Conservation (phyloP, 2,113 vertebrate species). For the Strix uralensis region DNA sequence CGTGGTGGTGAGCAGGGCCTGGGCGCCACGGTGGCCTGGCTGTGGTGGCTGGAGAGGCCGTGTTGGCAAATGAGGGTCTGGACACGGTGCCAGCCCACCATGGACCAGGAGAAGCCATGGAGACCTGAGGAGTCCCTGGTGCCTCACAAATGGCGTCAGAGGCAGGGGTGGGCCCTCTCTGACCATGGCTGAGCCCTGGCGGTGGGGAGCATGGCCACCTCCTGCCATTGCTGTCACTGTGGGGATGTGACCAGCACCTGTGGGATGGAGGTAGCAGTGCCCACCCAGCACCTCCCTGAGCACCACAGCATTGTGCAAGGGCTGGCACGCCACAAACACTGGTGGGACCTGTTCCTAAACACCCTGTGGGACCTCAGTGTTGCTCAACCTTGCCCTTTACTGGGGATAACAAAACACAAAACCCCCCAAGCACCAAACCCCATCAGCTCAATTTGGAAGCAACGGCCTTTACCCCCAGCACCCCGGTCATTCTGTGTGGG, state of each 20-base stretch:
- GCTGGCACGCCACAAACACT: background rate
- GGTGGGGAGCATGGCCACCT: background rate
- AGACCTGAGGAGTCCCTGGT: background rate
- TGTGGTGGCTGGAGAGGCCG: background rate
- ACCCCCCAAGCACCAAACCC: background rate
- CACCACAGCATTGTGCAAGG: background rate
- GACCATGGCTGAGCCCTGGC: background rate
- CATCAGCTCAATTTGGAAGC: background rate
- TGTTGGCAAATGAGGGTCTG: background rate
- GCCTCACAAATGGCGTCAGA: background rate
- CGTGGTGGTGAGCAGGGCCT: background rate
- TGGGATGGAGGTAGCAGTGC: background rate
- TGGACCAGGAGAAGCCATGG: background rate
- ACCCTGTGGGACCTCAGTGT: background rate
- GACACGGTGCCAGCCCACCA: background rate
- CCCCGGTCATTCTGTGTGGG: background rate
- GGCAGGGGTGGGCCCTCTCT: background rate
- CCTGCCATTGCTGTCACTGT: background rate
- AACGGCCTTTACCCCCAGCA: accelerated
- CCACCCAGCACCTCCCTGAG: background rate
- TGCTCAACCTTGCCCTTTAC: background rate
- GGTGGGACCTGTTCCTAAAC: background rate
- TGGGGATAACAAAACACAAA: background rate
- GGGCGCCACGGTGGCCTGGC: background rate
- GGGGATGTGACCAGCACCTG: accelerated